Conservation (phyloP, 2,888 invertebrate species). For the Scaptomyza caliginosa region DNA sequence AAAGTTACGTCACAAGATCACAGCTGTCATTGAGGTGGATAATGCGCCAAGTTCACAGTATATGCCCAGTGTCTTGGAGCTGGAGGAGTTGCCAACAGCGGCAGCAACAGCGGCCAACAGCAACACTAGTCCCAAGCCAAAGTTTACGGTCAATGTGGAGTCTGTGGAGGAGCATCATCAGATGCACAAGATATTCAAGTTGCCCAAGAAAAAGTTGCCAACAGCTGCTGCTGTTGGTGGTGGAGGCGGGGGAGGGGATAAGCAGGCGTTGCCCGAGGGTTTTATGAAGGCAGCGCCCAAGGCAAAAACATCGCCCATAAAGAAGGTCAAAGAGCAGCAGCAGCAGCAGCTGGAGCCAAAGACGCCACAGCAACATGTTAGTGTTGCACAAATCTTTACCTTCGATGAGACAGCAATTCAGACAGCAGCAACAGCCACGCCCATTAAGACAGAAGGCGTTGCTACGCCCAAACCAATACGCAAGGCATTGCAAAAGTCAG, state of each 20-base stretch:
- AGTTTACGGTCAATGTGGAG: conserved; percentile 83
- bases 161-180: conserved; percentile 82
- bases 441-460: conserved; percentile 50
- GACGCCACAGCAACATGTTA: conserved; percentile 34
- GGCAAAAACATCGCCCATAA: conserved; percentile 66
- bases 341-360: background rate
- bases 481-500: conserved; percentile 77
- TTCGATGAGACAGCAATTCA: conserved; percentile 57
- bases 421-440: conserved; percentile 5
- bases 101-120: conserved; percentile 15
- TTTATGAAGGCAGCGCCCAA: conserved; percentile 74
- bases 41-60: conserved; percentile 69
- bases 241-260: conserved; percentile 17
- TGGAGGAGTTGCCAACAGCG: conserved; percentile 53
- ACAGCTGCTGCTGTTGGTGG: background rate
- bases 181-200: conserved; percentile 80
- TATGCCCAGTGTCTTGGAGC: conserved; percentile 65
- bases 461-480: conserved; percentile 78
- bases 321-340: conserved; percentile 31
- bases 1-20: conserved; percentile 82
- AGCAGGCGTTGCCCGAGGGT: conserved; percentile 64
- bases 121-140: conserved; percentile 71
- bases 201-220: conserved; percentile 82
- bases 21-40: conserved; percentile 81
- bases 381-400: conserved; percentile 69